These are phyloP conservation scores for Pogonus chalceus DNA, from an alignment of 1,140 invertebrate species.

Conservation along the genomic window DNA sequence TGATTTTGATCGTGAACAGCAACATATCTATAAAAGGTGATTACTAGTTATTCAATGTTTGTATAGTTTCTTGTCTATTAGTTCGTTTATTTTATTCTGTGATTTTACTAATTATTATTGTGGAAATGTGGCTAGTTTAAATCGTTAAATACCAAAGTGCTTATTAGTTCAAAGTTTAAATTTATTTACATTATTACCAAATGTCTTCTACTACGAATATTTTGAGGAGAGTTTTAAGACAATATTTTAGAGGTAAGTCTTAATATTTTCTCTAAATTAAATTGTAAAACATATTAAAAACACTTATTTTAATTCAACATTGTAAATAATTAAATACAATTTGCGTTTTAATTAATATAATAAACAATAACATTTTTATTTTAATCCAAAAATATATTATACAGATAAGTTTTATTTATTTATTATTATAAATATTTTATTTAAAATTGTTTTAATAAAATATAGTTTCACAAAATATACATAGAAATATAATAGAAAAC, in stretches of 20 bases:
- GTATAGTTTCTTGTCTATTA: background rate
- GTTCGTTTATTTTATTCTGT: background rate
- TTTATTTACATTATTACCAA: conserved; percentile 1
- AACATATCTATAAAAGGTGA: background rate
- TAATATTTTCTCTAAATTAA: no score
- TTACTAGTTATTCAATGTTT: background rate
- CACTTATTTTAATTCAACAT: no score
- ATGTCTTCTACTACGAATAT: background rate
- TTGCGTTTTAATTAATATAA: no score
- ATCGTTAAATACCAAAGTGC: background rate
- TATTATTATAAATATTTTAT: no score
- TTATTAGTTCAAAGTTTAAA: background rate
- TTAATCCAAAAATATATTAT: no score
- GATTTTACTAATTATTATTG: background rate
- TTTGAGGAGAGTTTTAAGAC: background rate
- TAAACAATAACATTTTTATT: no score
- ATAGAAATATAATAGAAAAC: no score
- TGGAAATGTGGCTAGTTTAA: background rate
- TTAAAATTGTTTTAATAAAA: no score
- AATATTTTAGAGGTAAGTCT: background rate
- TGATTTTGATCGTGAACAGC: background rate
- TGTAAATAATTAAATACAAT: no score
- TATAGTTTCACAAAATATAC: no score
- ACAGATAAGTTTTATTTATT: no score
- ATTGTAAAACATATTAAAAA: no score